Base-by-base conservation (phyloP, 2,888 invertebrate genomes). In the Brachyopa scutellaris region DNA sequence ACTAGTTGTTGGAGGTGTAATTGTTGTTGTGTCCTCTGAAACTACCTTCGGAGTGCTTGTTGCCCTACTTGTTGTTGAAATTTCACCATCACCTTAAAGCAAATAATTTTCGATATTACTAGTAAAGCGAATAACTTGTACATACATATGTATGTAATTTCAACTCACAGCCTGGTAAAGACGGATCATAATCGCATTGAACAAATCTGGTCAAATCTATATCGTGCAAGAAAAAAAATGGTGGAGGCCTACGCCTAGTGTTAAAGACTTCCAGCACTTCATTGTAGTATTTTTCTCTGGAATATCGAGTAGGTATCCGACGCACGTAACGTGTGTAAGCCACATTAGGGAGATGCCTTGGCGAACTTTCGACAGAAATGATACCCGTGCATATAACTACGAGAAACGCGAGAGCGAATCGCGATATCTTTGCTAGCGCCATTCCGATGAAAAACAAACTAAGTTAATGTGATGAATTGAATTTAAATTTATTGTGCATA, bases 161-260 rank as follows among this genome's bases (percentile, higher is more conserved):
- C 7, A 11, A 84, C 87, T 86, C 64, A 88, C 88, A 88, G 21
- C 85, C 84, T 0, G 84, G 45, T 19, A 78, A 49, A 9, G 49
- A 78, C 0, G 87, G 86, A 11, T 88, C 82, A 40, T 86, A 88
- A 76, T 86, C 87, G 33, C 88, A 88, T n/a, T 70, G 83, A 17
- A 88, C 86, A 21, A 85, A 87, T 45, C 61, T 36, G 4, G 87
- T 85, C n/a, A 88, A 61, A 2, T 86, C 86, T 2, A 84, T 84
- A 45, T 87, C 86, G 2, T 77, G 80, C 8, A 88, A 17, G 0
- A 29, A 29, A 0, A 33, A 21, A 66, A 21, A 42, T 31, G 13
- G 53, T 2, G 85, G 84, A 3, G 85, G 84, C 21, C 49, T 66
- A 47, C 57, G 85, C 1, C 61, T 64, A 2, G 85, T 77, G 11